Evolutionary conservation across 2,113 vertebrate genomes (phyloP).

Genomic region (Gymnocephalus cernua): DNA sequence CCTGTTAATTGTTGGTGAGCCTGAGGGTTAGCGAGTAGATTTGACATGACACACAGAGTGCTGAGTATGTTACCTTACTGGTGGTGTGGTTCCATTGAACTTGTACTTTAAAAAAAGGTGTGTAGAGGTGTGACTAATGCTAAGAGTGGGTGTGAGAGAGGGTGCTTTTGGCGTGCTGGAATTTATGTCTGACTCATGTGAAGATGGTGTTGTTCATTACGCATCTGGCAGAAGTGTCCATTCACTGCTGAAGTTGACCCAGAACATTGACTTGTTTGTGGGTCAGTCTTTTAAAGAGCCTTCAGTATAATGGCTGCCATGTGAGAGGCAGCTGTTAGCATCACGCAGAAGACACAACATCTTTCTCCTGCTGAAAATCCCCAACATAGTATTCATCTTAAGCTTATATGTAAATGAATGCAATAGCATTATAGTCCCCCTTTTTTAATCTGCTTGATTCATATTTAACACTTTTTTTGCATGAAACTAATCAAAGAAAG

Average conservation of each 20-base stretch:
- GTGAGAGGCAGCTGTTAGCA: conserved; percentile 11
- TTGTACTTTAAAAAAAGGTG: neutral
- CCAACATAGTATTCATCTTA: neutral
- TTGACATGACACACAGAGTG: neutral
- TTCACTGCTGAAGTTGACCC: neutral
- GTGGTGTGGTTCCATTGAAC: neutral
- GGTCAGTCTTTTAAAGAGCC: conserved; percentile 3
- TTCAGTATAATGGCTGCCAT: neutral
- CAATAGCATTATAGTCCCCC: too few relatives aligned
- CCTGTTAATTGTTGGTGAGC: neutral
- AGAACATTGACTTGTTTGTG: conserved; percentile 1
- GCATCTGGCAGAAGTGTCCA: neutral
- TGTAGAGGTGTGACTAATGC: conserved; percentile 5
- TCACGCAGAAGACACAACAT: neutral
- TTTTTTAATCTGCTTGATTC: too few relatives aligned
- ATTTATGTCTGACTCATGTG: conserved; percentile 15
- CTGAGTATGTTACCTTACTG: neutral
- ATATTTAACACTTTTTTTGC: neutral
- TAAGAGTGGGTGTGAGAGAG: neutral
- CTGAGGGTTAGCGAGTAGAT: neutral
- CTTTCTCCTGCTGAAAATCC: neutral
- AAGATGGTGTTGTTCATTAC: neutral
- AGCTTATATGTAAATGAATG: neutral
- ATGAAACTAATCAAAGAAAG: neutral
- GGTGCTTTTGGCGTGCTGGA: neutral